Evolutionary conservation across 2,113 vertebrate species (phyloP).

Genomic region (Corythornis cristatus): DNA sequence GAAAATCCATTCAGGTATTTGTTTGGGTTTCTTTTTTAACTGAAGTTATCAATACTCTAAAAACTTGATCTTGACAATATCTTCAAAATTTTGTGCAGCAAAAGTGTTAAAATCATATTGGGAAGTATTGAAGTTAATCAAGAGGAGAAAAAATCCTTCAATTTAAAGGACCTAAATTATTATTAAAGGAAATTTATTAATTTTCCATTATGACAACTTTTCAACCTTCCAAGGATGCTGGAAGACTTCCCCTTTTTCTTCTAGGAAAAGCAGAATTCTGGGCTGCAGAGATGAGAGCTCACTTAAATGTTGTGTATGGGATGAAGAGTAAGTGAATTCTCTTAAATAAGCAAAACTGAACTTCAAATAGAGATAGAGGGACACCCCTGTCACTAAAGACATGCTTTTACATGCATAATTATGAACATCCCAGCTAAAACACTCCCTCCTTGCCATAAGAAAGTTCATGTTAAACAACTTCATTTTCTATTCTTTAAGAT

Average conservation of each 20-base stretch:
- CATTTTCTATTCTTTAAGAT: not conserved
- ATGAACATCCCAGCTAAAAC: not conserved
- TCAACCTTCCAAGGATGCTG: not conserved
- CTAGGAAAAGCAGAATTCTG: not conserved
- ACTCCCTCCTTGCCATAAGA: not conserved
- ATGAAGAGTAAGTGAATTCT: not conserved
- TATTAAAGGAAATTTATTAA: not conserved
- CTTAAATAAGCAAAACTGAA: too few relatives aligned
- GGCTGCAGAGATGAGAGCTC: not conserved
- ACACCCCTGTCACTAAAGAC: not conserved
- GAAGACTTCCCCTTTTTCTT: not conserved
- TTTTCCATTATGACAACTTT: not conserved
- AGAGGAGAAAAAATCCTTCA: not conserved
- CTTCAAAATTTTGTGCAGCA: not conserved
- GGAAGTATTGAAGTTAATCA: not conserved
- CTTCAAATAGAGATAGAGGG: not conserved
- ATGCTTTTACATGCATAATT: not conserved
- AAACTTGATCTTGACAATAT: not conserved
- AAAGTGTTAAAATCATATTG: not conserved
- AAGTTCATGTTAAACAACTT: not conserved
- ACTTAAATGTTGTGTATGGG: not conserved
- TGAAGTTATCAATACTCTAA: not conserved
- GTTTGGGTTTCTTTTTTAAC: not conserved
- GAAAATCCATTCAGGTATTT: not conserved
- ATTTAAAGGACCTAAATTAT: not conserved